A percentile compares a stretch with the other conserved stretches of the same genome.
Evolutionary conservation across 1,140 invertebrate species (phyloP).

Genomic region (Eriosoma lanigerum): DNA sequence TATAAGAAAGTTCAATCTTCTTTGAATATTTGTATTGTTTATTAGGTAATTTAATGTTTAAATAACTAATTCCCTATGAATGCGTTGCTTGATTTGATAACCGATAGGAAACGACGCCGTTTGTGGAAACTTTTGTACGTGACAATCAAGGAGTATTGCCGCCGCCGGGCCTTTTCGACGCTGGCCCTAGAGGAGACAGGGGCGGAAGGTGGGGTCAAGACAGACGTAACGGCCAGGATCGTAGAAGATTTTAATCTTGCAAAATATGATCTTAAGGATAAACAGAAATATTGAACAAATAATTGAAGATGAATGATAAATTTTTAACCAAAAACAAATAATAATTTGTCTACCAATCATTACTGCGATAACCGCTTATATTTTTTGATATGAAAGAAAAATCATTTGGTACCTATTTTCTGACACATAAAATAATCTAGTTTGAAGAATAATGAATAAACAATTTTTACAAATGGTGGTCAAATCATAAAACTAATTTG

Average conservation of each 20-base stretch:
- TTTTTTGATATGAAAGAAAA: not conserved
- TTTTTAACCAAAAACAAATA: not conserved
- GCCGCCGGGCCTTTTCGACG: slow-evolving; percentile 47
- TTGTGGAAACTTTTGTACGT: slow-evolving; percentile 51
- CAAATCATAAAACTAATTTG: too few species aligned
- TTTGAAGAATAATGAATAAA: too few species aligned
- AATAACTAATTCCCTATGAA: slow-evolving; percentile 48
- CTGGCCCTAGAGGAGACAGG: slow-evolving; percentile 49
- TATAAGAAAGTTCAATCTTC: not conserved
- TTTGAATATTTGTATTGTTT: slow-evolving; percentile 39
- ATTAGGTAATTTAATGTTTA: slow-evolving; percentile 47
- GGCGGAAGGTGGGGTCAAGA: slow-evolving; percentile 50
- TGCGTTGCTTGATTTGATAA: slow-evolving; percentile 50
- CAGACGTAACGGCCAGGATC: slow-evolving; percentile 49
- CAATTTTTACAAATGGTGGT: too few species aligned
- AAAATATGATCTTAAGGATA: slow-evolving; percentile 22
- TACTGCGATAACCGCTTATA: not conserved
- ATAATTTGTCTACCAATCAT: not conserved
- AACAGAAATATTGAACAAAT: slow-evolving; percentile 34
- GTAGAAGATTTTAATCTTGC: slow-evolving; percentile 50
- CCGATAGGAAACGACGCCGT: slow-evolving; percentile 48
- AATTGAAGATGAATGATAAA: slow-evolving; percentile 10
- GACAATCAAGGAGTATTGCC: slow-evolving; percentile 50
- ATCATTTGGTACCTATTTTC: not conserved
- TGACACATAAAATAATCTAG: too few species aligned